A percentile compares a stretch with the other conserved stretches of the same genome.
Conservation (phyloP, 2,113 vertebrate genomes). For the Grammomys dolichurus region DNA sequence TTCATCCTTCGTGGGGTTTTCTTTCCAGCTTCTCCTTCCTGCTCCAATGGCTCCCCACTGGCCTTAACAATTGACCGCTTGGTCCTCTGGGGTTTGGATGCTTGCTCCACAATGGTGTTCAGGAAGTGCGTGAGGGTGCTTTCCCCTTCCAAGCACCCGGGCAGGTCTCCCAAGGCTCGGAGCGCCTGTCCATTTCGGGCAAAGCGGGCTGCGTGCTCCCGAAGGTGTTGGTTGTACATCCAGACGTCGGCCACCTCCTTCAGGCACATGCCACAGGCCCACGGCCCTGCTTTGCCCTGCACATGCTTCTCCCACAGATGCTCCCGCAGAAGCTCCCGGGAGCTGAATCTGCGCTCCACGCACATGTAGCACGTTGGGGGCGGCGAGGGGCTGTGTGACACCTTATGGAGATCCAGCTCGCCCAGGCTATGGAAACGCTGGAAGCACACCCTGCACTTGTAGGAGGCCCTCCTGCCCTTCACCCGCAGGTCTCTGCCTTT, state of each 20-base stretch:
- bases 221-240: conserved; percentile 98
- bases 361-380: conserved; percentile 99
- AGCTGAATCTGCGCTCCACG: conserved; percentile 97
- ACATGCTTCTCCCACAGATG: conserved; percentile 96
- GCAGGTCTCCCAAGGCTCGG: conserved; percentile 90
- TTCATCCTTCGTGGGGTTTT: conserved; percentile 79
- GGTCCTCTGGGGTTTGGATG: conserved; percentile 84
- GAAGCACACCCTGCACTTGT: conserved; percentile 98
- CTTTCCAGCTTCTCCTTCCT: conserved; percentile 75
- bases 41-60: conserved; percentile 72
- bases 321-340: conserved; percentile 94
- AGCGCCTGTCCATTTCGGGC: conserved; percentile 94
- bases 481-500: conserved; percentile 83
- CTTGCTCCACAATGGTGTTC: conserved; percentile 92
- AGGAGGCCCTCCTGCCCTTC: conserved; percentile 93
- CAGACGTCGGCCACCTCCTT: conserved; percentile 97
- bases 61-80: conserved; percentile 76
- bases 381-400: conserved; percentile 96
- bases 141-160: conserved; percentile 90
- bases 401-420: conserved; percentile 96
- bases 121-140: conserved; percentile 91
- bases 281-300: conserved; percentile 94
- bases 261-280: conserved; percentile 99
- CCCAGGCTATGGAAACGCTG: conserved; percentile 95
- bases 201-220: conserved; percentile 96